These are phyloP conservation scores for Myotis brandtii DNA, from an alignment of 2,113 vertebrate genomes.

Conservation along the genomic window DNA sequence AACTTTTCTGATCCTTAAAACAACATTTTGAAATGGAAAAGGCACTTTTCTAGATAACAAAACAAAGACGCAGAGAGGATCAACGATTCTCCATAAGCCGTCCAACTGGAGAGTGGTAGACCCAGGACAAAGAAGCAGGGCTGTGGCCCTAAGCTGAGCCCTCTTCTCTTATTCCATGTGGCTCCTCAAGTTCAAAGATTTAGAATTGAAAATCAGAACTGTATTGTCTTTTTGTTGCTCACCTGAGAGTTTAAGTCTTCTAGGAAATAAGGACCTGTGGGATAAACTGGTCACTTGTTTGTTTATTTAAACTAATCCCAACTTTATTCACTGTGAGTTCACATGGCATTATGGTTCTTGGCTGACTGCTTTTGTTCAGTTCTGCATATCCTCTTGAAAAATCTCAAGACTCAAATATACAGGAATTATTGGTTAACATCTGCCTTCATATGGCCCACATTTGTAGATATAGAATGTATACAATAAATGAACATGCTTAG, in stretches of 20 bases:
- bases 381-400: neutral
- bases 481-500: neutral
- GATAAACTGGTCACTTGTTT: neutral
- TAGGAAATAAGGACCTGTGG: neutral
- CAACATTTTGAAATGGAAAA: neutral
- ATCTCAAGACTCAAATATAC: neutral
- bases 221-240: neutral
- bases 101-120: rapidly evolving
- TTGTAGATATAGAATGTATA: neutral
- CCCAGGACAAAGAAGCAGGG: neutral
- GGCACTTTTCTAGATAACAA: neutral
- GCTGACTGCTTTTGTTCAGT: neutral
- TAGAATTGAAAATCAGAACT: neutral
- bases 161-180: neutral
- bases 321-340: neutral
- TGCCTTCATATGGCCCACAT: neutral
- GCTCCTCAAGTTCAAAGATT: neutral
- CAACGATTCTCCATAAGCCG: neutral
- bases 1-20: neutral
- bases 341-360: neutral
- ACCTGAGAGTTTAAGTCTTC: neutral
- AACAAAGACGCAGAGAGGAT: neutral
- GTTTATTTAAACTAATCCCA: neutral
- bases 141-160: neutral
- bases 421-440: neutral